Base-by-base conservation (phyloP, 1,140 invertebrate genomes). In the Steinernema feltiae region DNA sequence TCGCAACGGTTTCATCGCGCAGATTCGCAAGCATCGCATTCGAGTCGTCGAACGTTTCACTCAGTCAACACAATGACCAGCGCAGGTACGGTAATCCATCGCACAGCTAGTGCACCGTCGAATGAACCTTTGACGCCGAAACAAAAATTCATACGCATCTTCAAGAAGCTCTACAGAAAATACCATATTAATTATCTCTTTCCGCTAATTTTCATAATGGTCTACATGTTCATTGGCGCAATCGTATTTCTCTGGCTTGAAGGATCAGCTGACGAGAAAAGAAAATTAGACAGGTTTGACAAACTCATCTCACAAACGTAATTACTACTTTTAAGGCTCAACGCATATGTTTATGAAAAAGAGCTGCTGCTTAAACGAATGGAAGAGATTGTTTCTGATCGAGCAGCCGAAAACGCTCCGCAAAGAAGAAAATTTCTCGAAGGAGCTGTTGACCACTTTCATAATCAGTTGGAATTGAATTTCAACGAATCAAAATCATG, bases 201-300 rank as follows among this genome's bases (percentile, higher is more conserved):
- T 15, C 82, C 82, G n/a, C 69, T 83, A 35, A 17, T 83, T 48
- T 78, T 84, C 72, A 79, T 83, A 27, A 71, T 83, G 46, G 29
- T 84, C 53, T 83, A 83, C 69, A 83, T 83, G 82, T 30, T 83
- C 21, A 1, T 83, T 70, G 82, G 82, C 21, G 82, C 82, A 24
- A 27, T 81, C 17, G 18, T 83, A 1, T 83, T 83, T 46, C 74
- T 76, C 27, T 83, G 82, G 82, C n/a, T 83, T 12, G 82, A 83
- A 69, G 53, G 53, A n/a, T 63, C 53, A 27, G 53, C 53, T 63
- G 53, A 63, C 24, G 53, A 63, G 24, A 69, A 83, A 35, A 30
- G 82, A 30, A 74, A 80, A 30, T 30, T 30, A 12, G 70, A 74
- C 24, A 77, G 73, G 81, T 79, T 41, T 41, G 35, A 41, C 35